Evolutionary conservation across 1,140 invertebrate genomes (phyloP), one percentile per base, ranked within the genome.

Genomic region (Stegodyphus mimosarum): DNA sequence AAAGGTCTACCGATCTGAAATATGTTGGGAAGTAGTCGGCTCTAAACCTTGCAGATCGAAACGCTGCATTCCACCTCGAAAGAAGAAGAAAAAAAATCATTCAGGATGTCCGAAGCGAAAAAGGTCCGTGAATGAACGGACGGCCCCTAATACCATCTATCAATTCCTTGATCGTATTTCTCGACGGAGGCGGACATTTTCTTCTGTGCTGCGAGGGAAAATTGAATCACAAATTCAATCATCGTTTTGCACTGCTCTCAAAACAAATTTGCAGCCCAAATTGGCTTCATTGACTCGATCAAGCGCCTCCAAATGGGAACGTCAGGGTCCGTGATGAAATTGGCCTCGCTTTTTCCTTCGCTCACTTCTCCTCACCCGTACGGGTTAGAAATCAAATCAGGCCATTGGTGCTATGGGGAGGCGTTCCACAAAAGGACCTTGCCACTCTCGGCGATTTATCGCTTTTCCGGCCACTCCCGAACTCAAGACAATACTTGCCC

Each of bases 211-310:
- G n/a, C 18, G 72, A 7, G 64, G 64, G 69, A 50, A 87, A 87
- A 87, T 87, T 87, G 83, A 79, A 87, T 87, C 87, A 85, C 71
- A 84, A 87, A 87, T 87, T 85, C 87, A 87, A 87, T 87, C 87
- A 87, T 87, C 87, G 83, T 85, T 85, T 85, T 87, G 81, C 75
- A 85, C 83, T 85, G 83, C 87, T 87, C 83, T 85, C 81, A 85
- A 87, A 87, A 85, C 81, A 87, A 87, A 87, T 87, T 87, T 87
- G 81, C 83, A 87, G 83, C 83, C 81, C 71, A 87, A 87, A 87
- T 87, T 87, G 79, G 76, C 87, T 87, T 85, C 81, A 87, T 87
- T 87, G 86, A 87, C 86, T 81, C 76, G 86, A 87, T 87, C 86
- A 87, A 83, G 86, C 81, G 75, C 60, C 74, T 87, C 86, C 86